A percentile compares a stretch with the other conserved stretches of the same genome.
phyloP scores from a whole-genome alignment of 2,797 vertebrate species.

The Rhyacichthys aspro region DNA sequence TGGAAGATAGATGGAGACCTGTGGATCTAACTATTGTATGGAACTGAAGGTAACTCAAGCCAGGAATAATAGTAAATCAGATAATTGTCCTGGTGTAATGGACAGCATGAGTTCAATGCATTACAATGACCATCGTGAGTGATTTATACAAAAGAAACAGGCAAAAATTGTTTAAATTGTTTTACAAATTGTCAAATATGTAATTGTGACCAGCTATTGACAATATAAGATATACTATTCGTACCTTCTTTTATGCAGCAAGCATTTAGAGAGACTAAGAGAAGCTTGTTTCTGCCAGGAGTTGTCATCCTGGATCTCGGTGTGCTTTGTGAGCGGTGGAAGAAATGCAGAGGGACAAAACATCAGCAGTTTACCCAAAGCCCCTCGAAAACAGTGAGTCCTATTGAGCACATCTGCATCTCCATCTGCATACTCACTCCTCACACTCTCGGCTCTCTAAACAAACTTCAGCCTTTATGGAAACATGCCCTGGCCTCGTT shows the following conservation, averaged over 20 bases:
- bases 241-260: too few species aligned
- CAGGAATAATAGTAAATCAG: too few species aligned
- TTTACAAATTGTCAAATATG: too few species aligned
- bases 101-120: too few species aligned
- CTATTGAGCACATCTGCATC: slow-evolving; percentile 68
- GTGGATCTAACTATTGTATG: background rate
- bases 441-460: slow-evolving; percentile 62
- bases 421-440: slow-evolving; percentile 57
- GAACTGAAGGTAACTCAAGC: too few species aligned
- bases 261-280: too few species aligned
- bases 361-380: slow-evolving; percentile 38
- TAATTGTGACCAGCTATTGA: too few species aligned
- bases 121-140: too few species aligned
- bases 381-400: slow-evolving; percentile 46
- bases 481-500: slow-evolving; percentile 46
- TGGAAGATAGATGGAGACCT: background rate
- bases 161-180: too few species aligned
- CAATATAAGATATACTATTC: too few species aligned
- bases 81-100: too few species aligned
- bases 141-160: too few species aligned
- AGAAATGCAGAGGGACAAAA: slow-evolving; percentile 29
- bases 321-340: slow-evolving; percentile 4
- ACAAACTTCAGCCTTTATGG: slow-evolving; percentile 66
- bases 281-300: slow-evolving; percentile 1
- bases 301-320: background rate